Evolutionary conservation across 2,113 vertebrate genomes (phyloP).

Genomic region (Tinamus guttatus): DNA sequence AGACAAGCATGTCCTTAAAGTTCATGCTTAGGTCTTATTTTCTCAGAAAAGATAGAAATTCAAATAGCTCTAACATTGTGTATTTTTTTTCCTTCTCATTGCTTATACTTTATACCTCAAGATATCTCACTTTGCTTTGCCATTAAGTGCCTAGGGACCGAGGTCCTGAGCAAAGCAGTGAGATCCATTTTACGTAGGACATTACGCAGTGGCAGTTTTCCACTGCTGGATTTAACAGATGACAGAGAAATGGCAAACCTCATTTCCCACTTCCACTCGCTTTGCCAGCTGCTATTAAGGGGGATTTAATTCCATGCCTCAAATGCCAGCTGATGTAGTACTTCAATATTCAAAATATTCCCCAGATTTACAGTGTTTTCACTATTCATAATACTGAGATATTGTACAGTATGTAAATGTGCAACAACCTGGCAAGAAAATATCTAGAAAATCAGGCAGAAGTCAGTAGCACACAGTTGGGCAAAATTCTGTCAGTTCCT

Average conservation of each 20-base stretch:
- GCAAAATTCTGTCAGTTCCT: background rate
- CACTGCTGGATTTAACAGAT: background rate
- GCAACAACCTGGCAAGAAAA: background rate
- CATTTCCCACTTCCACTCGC: background rate
- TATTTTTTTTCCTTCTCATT: background rate
- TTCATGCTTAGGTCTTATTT: background rate
- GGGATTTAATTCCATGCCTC: background rate
- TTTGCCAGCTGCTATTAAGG: background rate
- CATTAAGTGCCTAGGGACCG: background rate
- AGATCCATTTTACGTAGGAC: background rate
- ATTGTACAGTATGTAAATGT: background rate
- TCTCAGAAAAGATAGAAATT: background rate
- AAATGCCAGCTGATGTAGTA: background rate
- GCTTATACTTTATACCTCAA: background rate
- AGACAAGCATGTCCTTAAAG: background rate
- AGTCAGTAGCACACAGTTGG: slow-evolving; percentile 32
- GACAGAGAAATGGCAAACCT: slow-evolving; percentile 16
- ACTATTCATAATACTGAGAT: background rate
- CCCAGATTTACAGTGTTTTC: background rate
- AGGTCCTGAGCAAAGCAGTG: background rate
- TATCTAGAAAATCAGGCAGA: slow-evolving; percentile 1
- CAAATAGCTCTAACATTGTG: background rate
- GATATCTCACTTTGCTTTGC: background rate
- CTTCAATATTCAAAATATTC: background rate
- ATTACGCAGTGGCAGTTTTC: background rate